These are phyloP conservation scores for Scylla paramamosain DNA, from an alignment of 1,140 invertebrate species.

Conservation along the genomic window DNA sequence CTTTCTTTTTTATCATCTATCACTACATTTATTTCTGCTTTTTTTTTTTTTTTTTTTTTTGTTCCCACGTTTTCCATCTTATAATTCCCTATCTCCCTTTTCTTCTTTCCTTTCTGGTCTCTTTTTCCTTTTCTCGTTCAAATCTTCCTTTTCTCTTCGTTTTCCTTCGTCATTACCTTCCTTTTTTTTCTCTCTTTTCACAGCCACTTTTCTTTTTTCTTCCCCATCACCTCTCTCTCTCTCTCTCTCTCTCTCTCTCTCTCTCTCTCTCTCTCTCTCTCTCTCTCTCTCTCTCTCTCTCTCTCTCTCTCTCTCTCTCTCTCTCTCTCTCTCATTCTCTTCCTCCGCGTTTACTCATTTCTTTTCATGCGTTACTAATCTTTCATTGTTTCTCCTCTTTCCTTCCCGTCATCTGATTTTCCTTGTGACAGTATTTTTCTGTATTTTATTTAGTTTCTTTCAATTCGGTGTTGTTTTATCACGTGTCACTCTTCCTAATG, in stretches of 20 bases:
- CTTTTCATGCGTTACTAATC: too few species aligned
- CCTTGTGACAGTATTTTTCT: too few species aligned
- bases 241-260: neutral
- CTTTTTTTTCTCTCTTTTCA: neutral
- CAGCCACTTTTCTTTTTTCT: neutral
- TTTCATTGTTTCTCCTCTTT: too few species aligned
- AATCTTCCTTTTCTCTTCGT: neutral
- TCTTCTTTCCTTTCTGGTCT: neutral
- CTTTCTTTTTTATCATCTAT: neutral
- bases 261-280: neutral
- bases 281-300: neutral
- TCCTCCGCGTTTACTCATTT: too few species aligned
- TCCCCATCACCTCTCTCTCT: neutral
- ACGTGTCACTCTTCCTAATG: too few species aligned
- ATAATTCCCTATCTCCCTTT: neutral
- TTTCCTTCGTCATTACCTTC: neutral
- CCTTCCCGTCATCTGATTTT: too few species aligned
- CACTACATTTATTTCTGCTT: neutral
- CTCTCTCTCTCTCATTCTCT: too few species aligned
- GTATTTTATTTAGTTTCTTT: too few species aligned
- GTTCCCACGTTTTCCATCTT: neutral
- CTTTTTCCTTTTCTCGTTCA: neutral
- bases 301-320: neutral
- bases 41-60: neutral
- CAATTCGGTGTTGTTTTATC: too few species aligned